phyloP scores from a whole-genome alignment of 2,113 vertebrate genomes.

The Colinus virginianus region DNA sequence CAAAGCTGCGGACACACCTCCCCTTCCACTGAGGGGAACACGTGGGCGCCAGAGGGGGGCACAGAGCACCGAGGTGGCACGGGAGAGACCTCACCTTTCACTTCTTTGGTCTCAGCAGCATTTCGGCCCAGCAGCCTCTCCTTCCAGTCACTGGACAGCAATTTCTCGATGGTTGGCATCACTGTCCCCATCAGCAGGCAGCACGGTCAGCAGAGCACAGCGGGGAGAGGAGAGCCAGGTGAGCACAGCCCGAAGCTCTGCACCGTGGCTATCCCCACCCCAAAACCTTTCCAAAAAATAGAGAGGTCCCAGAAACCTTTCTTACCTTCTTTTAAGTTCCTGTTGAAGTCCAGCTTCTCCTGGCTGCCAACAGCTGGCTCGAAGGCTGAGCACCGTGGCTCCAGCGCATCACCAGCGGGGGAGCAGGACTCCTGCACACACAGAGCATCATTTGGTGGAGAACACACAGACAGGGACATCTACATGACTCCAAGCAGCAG shows the following conservation, averaged over 20 bases:
- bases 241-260: neutral
- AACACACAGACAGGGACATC: accelerated
- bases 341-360: constrained; percentile 85
- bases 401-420: constrained; percentile 74
- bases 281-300: accelerated
- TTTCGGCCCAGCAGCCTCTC: constrained; percentile 88
- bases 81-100: constrained; percentile 84
- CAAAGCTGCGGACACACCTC: accelerated
- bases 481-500: accelerated
- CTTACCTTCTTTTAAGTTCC: constrained; percentile 87
- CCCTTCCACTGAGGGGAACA: neutral
- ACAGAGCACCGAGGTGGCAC: neutral
- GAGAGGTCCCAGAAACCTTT: accelerated
- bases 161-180: constrained; percentile 94
- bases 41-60: neutral
- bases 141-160: constrained; percentile 92
- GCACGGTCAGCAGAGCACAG: neutral
- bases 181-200: constrained; percentile 63
- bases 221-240: neutral
- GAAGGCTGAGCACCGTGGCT: constrained; percentile 72
- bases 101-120: constrained; percentile 81
- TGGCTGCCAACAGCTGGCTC: constrained; percentile 75
- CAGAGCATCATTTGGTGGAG: accelerated
- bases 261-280: neutral
- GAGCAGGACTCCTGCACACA: constrained; percentile 75